Percentiles rank a stretch among this genome's conserved stretches.
phyloP scores from a whole-genome alignment of 2,797 vertebrate genomes.

The Gymnoscopelus microlampas region DNA sequence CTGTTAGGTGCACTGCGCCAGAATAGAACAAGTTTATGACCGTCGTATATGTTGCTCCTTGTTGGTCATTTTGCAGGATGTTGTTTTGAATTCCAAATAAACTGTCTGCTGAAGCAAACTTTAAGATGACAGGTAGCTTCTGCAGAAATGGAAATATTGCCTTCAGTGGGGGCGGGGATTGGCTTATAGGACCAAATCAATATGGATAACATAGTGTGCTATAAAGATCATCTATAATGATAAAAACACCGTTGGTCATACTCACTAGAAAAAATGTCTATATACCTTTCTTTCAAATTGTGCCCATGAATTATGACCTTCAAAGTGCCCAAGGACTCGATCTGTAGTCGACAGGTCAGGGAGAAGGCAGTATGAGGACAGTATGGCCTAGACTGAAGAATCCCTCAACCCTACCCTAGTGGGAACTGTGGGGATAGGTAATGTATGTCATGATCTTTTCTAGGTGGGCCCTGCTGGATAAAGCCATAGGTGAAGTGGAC shows the following conservation, averaged over 20 bases:
- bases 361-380: constrained; percentile 37
- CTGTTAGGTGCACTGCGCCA: constrained; percentile 37
- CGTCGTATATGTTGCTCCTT: constrained; percentile 33
- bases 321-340: constrained; percentile 42
- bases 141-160: constrained; percentile 23
- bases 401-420: constrained; percentile 51
- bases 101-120: constrained; percentile 42
- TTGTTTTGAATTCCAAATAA: constrained; percentile 35
- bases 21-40: constrained; percentile 50
- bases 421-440: constrained; percentile 52
- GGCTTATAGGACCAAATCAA: constrained; percentile 20
- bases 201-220: constrained; percentile 24
- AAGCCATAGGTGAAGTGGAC: constrained; percentile 63
- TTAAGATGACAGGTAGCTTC: constrained; percentile 24
- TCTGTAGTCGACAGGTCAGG: not conserved
- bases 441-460: constrained; percentile 71
- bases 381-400: constrained; percentile 51
- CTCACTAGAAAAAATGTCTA: constrained; percentile 59
- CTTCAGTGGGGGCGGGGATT: constrained; percentile 25
- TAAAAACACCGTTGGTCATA: constrained; percentile 51
- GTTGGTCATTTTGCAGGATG: constrained; percentile 40
- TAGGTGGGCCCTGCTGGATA: constrained; percentile 57
- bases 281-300: constrained; percentile 45
- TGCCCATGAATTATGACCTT: constrained; percentile 62
- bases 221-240: constrained; percentile 44